Evolutionary conservation across 2,797 vertebrate species (phyloP).

Genomic region (Muscicapa striata): DNA sequence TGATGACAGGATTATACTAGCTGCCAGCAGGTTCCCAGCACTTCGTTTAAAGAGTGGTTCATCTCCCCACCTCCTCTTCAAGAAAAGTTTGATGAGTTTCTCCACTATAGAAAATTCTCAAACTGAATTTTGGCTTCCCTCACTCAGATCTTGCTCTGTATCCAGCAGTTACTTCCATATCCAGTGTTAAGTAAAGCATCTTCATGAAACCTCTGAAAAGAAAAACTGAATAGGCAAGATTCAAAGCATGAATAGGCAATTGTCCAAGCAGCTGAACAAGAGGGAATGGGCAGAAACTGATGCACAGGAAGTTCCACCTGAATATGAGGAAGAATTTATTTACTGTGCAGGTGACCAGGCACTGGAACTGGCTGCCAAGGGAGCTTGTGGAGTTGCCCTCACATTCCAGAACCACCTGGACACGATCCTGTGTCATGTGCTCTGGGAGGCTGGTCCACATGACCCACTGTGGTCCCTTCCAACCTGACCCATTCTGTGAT

Average conservation of each 20-base stretch:
- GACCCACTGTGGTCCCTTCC: not conserved
- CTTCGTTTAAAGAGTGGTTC: not conserved
- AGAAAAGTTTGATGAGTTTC: not conserved
- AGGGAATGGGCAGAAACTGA: not conserved
- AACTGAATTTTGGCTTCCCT: not conserved
- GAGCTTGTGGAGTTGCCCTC: not conserved
- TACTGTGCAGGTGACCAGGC: not conserved
- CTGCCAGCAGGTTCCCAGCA: not conserved
- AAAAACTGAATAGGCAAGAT: not conserved
- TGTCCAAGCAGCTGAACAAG: not conserved
- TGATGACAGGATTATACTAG: not conserved
- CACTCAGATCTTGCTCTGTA: not conserved
- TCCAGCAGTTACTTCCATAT: not conserved
- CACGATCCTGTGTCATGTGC: not conserved
- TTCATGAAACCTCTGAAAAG: not conserved
- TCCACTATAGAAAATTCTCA: not conserved
- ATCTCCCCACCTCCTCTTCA: not conserved
- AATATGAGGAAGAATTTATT: not conserved
- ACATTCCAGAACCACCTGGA: not conserved
- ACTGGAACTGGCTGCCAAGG: not conserved
- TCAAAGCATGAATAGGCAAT: not conserved
- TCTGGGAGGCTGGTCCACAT: not conserved
- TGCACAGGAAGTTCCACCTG: not conserved
- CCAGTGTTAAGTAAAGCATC: not conserved
- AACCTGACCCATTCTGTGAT: not conserved